Evolutionary conservation across 2,797 vertebrate genomes (phyloP).

Genomic region (Hyperoplus immaculatus): DNA sequence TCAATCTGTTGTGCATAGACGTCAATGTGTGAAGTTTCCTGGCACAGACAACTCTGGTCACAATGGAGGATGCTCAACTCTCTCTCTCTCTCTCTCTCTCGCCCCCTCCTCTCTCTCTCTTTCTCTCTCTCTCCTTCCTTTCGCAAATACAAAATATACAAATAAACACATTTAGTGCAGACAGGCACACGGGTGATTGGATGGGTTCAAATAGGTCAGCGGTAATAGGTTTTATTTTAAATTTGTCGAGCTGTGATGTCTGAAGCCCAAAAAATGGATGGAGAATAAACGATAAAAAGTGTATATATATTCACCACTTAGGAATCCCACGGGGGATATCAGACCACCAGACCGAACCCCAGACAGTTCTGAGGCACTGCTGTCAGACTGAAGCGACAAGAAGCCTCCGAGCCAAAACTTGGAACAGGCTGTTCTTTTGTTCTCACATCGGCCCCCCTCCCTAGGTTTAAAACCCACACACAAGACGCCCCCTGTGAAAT

Average conservation of each 20-base stretch:
- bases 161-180: background rate
- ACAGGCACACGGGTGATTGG: background rate
- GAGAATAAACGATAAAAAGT: background rate
- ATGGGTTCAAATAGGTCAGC: background rate
- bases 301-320: background rate
- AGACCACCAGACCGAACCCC: background rate
- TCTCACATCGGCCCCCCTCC: background rate
- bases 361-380: background rate
- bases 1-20: conserved; percentile 71
- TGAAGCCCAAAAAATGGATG: background rate
- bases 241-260: too few species aligned
- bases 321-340: background rate
- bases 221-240: background rate
- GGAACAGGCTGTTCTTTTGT: conserved; percentile 34
- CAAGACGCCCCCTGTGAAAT: conserved; percentile 41
- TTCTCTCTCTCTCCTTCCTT: background rate
- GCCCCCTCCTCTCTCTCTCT: background rate
- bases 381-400: background rate
- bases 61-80: background rate
- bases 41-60: conserved; percentile 9
- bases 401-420: background rate
- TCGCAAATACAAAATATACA: background rate
- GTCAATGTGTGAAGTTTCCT: conserved; percentile 75
- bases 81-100: conserved; percentile 4
- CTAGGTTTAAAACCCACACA: conserved; percentile 29